A percentile compares a stretch with the other conserved stretches of the same genome.
phyloP scores from a whole-genome alignment of 2,888 invertebrate species.

The Troides oblongomaculatus region DNA sequence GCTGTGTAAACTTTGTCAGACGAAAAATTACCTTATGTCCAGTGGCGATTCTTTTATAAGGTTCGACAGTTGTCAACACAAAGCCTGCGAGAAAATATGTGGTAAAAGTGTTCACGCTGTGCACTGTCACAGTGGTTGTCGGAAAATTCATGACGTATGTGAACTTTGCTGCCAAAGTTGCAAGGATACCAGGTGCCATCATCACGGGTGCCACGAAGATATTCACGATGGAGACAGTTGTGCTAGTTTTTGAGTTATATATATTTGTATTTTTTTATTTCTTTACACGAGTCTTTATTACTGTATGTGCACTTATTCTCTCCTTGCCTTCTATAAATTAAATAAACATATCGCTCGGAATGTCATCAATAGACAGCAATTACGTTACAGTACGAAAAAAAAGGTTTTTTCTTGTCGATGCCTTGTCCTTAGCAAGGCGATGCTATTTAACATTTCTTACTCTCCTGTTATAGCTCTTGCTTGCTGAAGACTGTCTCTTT shows the following conservation, averaged over 20 bases:
- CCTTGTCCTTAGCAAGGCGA: too few species aligned
- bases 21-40: slow-evolving; percentile 49
- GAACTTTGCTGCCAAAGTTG: slow-evolving; percentile 21
- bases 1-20: slow-evolving; percentile 41
- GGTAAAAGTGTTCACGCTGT: slow-evolving; percentile 49
- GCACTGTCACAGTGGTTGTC: slow-evolving; percentile 46
- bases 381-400: too few species aligned
- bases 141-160: slow-evolving; percentile 15
- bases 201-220: slow-evolving; percentile 11
- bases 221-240: slow-evolving; percentile 24
- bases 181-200: slow-evolving; percentile 13
- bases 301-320: not conserved
- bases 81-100: slow-evolving; percentile 36
- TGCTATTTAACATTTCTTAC: too few species aligned
- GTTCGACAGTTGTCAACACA: slow-evolving; percentile 41
- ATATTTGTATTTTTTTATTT: slow-evolving; percentile 12
- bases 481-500: too few species aligned
- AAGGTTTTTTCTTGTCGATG: too few species aligned
- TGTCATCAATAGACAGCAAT: too few species aligned
- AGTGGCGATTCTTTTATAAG: slow-evolving; percentile 55
- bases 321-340: not conserved
- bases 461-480: too few species aligned
- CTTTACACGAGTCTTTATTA: slow-evolving; percentile 16
- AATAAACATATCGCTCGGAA: not conserved
- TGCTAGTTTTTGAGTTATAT: slow-evolving; percentile 27